phyloP scores from a whole-genome alignment of 1,140 invertebrate genomes.

The Drosophila saltans region DNA sequence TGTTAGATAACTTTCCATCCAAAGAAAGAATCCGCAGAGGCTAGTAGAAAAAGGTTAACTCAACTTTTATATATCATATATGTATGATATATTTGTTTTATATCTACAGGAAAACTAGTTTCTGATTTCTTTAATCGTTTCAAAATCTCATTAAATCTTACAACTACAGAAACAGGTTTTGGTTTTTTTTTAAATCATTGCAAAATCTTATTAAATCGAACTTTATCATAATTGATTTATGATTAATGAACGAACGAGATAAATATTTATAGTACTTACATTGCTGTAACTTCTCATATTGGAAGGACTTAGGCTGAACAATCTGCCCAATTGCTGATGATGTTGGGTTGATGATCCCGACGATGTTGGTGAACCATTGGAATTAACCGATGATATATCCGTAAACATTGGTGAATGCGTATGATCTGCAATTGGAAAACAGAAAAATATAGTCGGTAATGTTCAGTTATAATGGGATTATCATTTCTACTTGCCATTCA shows the following conservation, averaged over 20 bases:
- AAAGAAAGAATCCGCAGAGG: too few species aligned
- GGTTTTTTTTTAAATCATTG: too few species aligned
- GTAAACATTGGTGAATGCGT: slow-evolving; percentile 74
- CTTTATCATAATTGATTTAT: too few species aligned
- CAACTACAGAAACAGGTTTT: too few species aligned
- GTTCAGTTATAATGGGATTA: background rate
- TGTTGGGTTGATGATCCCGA: slow-evolving; percentile 22
- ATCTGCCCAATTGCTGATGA: slow-evolving; percentile 68
- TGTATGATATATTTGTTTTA: too few species aligned
- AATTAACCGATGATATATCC: slow-evolving; percentile 62
- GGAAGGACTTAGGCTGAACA: slow-evolving; percentile 78
- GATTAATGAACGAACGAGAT: background rate
- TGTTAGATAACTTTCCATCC: too few species aligned
- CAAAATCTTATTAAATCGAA: too few species aligned
- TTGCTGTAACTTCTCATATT: slow-evolving; percentile 75
- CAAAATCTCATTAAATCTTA: too few species aligned
- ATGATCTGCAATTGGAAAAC: slow-evolving; percentile 49
- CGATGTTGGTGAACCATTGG: slow-evolving; percentile 62
- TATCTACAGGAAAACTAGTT: too few species aligned
- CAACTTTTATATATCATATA: too few species aligned
- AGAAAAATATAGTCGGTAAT: background rate
- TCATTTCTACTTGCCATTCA: slow-evolving; percentile 49
- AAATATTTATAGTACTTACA: slow-evolving; percentile 55
- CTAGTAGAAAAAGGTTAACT: too few species aligned
- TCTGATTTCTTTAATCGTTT: too few species aligned